Percentiles rank a stretch among this genome's conserved stretches.
phyloP scores from a whole-genome alignment of 35 echinoderm and acorn worm genomes.

The Anneissia japonica region DNA sequence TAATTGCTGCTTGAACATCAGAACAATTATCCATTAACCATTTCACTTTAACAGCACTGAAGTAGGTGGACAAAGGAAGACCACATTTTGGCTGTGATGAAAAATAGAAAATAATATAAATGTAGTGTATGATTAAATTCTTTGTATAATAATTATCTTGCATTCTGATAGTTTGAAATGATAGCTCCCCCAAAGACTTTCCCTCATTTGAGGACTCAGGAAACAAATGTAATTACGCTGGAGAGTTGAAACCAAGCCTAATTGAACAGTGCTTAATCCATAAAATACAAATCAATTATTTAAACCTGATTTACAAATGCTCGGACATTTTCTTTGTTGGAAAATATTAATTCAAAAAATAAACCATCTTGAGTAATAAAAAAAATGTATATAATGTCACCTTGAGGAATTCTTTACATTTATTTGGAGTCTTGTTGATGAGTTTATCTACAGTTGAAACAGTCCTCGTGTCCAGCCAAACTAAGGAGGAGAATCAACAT shows the following conservation, averaged over 20 bases:
- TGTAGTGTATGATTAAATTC: too few species aligned
- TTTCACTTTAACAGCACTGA: slow-evolving; percentile 90
- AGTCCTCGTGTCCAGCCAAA: slow-evolving; percentile 80
- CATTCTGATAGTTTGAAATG: too few species aligned
- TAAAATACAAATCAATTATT: too few species aligned
- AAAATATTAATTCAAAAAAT: background rate
- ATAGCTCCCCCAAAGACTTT: too few species aligned
- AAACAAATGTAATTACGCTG: too few species aligned
- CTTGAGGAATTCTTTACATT: slow-evolving; percentile 81
- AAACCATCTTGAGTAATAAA: background rate
- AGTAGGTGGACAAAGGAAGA: slow-evolving; percentile 85
- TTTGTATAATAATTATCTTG: too few species aligned
- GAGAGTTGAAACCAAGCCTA: too few species aligned
- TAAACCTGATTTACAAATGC: too few species aligned
- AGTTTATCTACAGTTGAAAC: slow-evolving; percentile 72
- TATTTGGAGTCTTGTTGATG: slow-evolving; percentile 62
- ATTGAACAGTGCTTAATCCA: too few species aligned
- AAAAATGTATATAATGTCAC: slow-evolving; percentile 20
- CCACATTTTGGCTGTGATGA: slow-evolving; percentile 66
- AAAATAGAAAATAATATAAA: too few species aligned
- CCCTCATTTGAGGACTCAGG: too few species aligned
- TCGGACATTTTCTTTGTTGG: too few species aligned
- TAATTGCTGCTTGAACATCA: slow-evolving; percentile 57
- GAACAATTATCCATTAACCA: slow-evolving; percentile 77
- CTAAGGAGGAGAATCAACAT: slow-evolving; percentile 7